Percentiles rank a stretch among this genome's conserved stretches.
phyloP scores from a whole-genome alignment of 2,113 vertebrate species.

The Saccopteryx bilineata region DNA sequence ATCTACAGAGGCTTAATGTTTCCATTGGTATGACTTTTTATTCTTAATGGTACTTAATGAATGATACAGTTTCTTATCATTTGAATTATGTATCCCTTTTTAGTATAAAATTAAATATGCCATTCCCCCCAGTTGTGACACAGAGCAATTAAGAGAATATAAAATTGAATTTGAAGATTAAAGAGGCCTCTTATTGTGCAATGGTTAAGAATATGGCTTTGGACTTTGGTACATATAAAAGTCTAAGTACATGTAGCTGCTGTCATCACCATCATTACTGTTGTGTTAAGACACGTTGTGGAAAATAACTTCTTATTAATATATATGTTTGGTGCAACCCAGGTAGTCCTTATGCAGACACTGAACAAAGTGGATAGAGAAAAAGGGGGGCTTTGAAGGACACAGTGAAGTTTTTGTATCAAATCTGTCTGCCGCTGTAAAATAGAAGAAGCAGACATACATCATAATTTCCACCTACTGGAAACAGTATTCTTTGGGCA shows the following conservation, averaged over 20 bases:
- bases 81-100: conserved; percentile 33
- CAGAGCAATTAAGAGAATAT: neutral
- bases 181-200: neutral
- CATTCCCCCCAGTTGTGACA: neutral
- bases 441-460: neutral
- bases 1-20: neutral
- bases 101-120: conserved; percentile 55
- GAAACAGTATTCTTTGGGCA: neutral
- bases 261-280: neutral
- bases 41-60: neutral
- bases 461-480: neutral
- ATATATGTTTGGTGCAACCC: neutral
- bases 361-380: neutral
- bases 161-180: conserved; percentile 40
- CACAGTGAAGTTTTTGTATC: neutral
- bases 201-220: neutral
- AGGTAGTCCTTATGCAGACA: neutral
- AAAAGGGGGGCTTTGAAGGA: neutral
- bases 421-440: neutral
- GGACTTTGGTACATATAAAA: neutral
- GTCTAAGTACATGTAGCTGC: neutral
- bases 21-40: conserved; percentile 36
- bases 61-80: conserved; percentile 23
- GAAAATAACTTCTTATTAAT: neutral
- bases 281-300: neutral